Conservation (phyloP, 2,113 vertebrate genomes). For the Tor tambroides region DNA sequence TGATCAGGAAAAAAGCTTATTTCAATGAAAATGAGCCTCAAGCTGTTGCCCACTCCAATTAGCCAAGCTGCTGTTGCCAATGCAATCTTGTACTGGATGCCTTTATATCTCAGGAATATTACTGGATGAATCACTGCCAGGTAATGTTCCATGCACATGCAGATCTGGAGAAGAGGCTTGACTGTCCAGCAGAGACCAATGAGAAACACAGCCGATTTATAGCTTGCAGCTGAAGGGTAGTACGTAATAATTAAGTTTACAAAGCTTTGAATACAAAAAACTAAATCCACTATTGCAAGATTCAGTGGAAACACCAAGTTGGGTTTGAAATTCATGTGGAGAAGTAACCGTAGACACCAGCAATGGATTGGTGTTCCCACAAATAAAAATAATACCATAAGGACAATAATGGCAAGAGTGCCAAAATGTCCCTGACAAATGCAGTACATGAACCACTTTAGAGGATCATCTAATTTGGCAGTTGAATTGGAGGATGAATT, state of each 20-base stretch:
- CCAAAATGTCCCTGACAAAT: neutral
- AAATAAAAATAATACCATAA: neutral
- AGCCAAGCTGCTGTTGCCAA: no score
- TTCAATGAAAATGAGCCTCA: neutral
- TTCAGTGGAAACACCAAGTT: constrained; percentile 39
- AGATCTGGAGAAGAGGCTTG: constrained; percentile 34
- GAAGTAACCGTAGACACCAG: constrained; percentile 34
- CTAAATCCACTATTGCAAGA: constrained; percentile 16
- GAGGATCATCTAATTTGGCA: neutral
- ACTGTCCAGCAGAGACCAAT: constrained; percentile 15
- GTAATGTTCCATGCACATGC: constrained; percentile 43
- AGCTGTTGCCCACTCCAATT: neutral
- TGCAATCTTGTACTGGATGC: no score
- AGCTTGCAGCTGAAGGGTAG: neutral
- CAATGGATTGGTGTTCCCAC: constrained; percentile 10
- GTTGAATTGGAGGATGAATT: neutral
- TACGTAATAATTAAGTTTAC: neutral
- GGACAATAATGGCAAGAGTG: neutral
- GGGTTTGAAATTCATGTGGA: constrained; percentile 16
- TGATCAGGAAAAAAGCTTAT: neutral
- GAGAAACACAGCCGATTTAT: neutral
- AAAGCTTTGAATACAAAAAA: constrained; percentile 4
- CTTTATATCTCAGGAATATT: constrained; percentile 28
- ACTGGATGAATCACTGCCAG: constrained; percentile 38
- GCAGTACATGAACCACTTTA: neutral